phyloP scores from a whole-genome alignment of 2,888 invertebrate species.

The Dolichopus griseipennis region DNA sequence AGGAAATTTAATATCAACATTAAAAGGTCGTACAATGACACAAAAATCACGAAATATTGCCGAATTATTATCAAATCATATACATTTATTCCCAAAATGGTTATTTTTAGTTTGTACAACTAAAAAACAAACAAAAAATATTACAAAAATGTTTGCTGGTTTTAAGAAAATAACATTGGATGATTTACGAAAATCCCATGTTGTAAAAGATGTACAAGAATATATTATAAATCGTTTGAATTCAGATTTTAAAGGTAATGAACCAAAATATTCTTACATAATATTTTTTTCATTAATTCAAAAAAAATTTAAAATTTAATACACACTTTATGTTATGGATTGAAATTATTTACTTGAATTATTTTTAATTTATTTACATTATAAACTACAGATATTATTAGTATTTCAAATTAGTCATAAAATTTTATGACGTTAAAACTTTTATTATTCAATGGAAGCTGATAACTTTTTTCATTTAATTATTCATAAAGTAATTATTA shows the following conservation, averaged over 20 bases:
- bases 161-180: constrained; percentile 89
- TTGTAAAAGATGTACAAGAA: constrained; percentile 90
- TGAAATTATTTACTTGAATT: too few relatives aligned
- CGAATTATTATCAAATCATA: constrained; percentile 77
- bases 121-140: constrained; percentile 72
- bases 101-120: constrained; percentile 82
- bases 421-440: too few relatives aligned
- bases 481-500: too few relatives aligned
- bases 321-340: too few relatives aligned
- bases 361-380: too few relatives aligned
- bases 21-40: constrained; percentile 41
- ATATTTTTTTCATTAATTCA: too few relatives aligned
- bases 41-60: constrained; percentile 60
- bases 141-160: constrained; percentile 72
- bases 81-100: constrained; percentile 89
- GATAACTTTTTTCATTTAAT: too few relatives aligned
- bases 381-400: too few relatives aligned
- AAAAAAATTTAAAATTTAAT: too few relatives aligned
- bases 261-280: neutral
- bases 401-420: too few relatives aligned
- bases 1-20: constrained; percentile 47
- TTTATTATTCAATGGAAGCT: too few relatives aligned
- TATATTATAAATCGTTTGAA: constrained; percentile 87
- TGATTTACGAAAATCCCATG: constrained; percentile 79
- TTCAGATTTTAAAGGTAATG: constrained; percentile 69